Base-by-base conservation (phyloP, 2,113 vertebrate genomes). In the Protobothrops mucrosquamatus region DNA sequence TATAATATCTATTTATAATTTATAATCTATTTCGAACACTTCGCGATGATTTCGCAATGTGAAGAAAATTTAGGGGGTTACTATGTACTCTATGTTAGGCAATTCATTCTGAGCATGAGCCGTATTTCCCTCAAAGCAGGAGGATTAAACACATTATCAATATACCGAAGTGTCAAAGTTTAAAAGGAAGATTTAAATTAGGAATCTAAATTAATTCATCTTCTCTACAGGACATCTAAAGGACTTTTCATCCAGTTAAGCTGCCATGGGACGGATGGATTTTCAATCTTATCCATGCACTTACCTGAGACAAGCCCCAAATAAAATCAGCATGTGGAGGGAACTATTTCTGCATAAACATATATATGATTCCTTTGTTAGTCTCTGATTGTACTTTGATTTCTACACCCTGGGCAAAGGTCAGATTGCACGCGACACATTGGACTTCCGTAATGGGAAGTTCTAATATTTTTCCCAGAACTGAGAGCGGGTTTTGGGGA, bases 1-100 rank as follows among this genome's bases (percentile, higher is more conserved):
- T 89, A 86, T 57, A 91, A 69, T 0, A 24, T 34, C 91, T n/a
- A n/a, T n/a, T n/a, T n/a, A 90, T 91, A 48, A 48, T 93, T 91
- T 89, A 86, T 57, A 91, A 69, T 0, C n/a, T 81, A 94, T 91
- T 93, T 96, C 96, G 97, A 95, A 87, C 4, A 92, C 94, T 95
- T 93, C 54, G 94, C 95, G 94, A 90, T 94, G 94, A 96, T 95
- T 94, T 91, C 95, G 91, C 91, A 93, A 87, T 95, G 93, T 85
- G 92, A 94, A 55, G n/a, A 48, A 85, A 52, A 88, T 39, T 9
- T 10, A 52, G 48, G 46, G 5, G 2, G 85, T 15, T 94, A 92
- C 90, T 87, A 94, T 85, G 91, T 61, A 48, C 92, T 95, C 74
- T 94, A 94, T 92, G 52, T 56, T 9, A 91, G 22, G 4, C 5